A percentile compares a stretch with the other conserved stretches of the same genome.
These are phyloP conservation scores for Isaurus tuberculatus DNA, from an alignment of 92 coral and sea anemone species.

Conservation along the genomic window DNA sequence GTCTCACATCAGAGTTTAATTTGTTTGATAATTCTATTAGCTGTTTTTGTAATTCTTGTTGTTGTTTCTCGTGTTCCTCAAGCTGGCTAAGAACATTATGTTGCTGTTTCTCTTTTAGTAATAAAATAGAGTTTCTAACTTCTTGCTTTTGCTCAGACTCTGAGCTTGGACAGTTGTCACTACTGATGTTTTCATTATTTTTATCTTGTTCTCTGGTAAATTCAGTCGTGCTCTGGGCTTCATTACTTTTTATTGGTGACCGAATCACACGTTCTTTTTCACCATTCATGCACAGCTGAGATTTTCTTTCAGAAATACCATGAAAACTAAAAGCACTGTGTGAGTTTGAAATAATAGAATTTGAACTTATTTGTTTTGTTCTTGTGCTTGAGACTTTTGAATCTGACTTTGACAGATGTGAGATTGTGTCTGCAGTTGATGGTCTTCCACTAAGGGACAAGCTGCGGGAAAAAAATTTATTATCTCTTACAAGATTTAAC, in stretches of 20 bases:
- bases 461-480: slow-evolving; percentile 78
- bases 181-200: background rate
- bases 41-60: slow-evolving; percentile 77
- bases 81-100: slow-evolving; percentile 74
- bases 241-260: background rate
- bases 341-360: slow-evolving; percentile 62
- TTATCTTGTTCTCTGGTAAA: background rate
- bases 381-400: slow-evolving; percentile 31
- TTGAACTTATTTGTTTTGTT: slow-evolving; percentile 39
- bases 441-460: slow-evolving; percentile 76
- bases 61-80: slow-evolving; percentile 83
- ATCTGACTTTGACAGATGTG: slow-evolving; percentile 53
- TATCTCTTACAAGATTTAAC: slow-evolving; percentile 62
- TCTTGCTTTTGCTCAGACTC: slow-evolving; percentile 33
- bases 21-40: slow-evolving; percentile 70
- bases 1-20: slow-evolving; percentile 16
- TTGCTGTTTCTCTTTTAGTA: slow-evolving; percentile 74
- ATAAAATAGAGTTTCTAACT: slow-evolving; percentile 60
- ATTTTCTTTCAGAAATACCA: slow-evolving; percentile 6
- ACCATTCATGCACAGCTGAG: background rate
- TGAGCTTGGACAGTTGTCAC: slow-evolving; percentile 9
- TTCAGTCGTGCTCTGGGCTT: background rate
- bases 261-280: slow-evolving; percentile 4
- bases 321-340: slow-evolving; percentile 70
- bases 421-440: slow-evolving; percentile 69